Conservation (phyloP, 2,113 vertebrate species). For the Pampusana beccarii region DNA sequence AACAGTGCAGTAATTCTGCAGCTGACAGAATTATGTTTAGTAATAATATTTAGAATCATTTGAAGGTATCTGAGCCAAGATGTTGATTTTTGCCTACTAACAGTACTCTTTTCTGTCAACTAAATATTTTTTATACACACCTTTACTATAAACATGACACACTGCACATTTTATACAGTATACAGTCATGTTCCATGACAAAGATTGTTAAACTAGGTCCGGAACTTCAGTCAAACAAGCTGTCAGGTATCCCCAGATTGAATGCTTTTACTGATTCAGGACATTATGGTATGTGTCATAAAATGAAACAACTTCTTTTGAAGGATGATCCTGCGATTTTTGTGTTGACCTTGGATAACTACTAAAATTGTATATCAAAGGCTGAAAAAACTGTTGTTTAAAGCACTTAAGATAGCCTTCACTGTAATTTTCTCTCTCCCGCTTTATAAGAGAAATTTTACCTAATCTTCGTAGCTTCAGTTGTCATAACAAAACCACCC, state of each 20-base stretch:
- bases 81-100: constrained; percentile 15
- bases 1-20: not conserved
- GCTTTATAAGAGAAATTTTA: constrained; percentile 3
- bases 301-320: constrained; percentile 4
- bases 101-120: not conserved
- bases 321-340: not conserved
- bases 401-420: not conserved
- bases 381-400: not conserved
- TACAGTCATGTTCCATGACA: not conserved
- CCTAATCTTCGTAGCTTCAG: constrained; percentile 14
- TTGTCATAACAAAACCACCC: constrained; percentile 61
- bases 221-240: constrained; percentile 30
- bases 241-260: not conserved
- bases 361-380: constrained; percentile 42
- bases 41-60: constrained; percentile 38
- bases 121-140: not conserved
- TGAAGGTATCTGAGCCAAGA: not conserved
- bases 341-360: not conserved
- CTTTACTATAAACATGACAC: not conserved
- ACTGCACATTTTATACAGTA: not conserved
- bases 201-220: not conserved
- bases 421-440: not conserved
- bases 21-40: not conserved
- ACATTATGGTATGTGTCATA: not conserved
- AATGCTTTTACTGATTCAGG: constrained; percentile 15